A percentile compares a stretch with the other conserved stretches of the same genome.
Evolutionary conservation across 2,888 invertebrate species (phyloP).

Genomic region (Heteromyza rotundicornis): DNA sequence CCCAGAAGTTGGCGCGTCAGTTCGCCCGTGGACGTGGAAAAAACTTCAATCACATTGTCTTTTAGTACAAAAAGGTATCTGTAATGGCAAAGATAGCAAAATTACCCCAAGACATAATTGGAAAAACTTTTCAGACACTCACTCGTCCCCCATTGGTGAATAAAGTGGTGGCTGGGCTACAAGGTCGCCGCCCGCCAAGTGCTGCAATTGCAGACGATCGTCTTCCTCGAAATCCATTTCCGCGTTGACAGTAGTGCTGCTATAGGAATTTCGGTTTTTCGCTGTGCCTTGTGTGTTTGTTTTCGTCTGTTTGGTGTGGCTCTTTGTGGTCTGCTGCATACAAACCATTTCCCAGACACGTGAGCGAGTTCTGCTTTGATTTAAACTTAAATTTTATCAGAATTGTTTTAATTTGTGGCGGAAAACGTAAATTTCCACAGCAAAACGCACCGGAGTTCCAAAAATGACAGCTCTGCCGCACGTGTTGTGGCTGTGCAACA

Average conservation of each 20-base stretch:
- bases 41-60: slow-evolving; percentile 68
- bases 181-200: slow-evolving; percentile 71
- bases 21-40: slow-evolving; percentile 71
- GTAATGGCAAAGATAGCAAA: slow-evolving; percentile 2
- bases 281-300: no score
- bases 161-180: slow-evolving; percentile 69
- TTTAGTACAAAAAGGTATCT: slow-evolving; percentile 70
- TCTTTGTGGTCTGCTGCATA: no score
- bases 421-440: no score
- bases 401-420: no score
- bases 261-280: no score
- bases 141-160: slow-evolving; percentile 71
- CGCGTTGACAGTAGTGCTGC: no score
- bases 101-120: neutral
- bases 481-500: no score
- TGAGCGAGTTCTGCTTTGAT: no score
- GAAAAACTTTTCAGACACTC: neutral
- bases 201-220: slow-evolving; percentile 64
- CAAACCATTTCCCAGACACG: neutral
- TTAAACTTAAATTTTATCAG: no score
- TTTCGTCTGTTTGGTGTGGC: no score
- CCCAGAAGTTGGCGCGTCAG: slow-evolving; percentile 67
- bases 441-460: no score
- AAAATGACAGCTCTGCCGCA: no score
- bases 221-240: slow-evolving; percentile 51